phyloP scores from a whole-genome alignment of 2,797 vertebrate genomes.

The Enteromius unitaeniatus region DNA sequence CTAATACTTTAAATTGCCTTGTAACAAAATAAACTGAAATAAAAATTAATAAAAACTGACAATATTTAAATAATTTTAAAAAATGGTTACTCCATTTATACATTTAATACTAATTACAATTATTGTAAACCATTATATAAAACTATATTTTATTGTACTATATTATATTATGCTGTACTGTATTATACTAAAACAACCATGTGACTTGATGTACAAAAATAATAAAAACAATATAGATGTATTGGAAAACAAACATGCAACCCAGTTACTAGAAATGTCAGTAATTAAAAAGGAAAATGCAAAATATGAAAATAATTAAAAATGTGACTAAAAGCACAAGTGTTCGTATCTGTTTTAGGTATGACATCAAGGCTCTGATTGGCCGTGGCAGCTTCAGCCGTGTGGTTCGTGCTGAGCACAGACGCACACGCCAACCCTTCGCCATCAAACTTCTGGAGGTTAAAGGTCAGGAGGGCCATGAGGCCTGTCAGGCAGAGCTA shows the following conservation, averaged over 20 bases:
- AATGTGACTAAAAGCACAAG: neutral
- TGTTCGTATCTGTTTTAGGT: slow-evolving; percentile 64
- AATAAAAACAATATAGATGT: no score
- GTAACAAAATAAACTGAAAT: neutral
- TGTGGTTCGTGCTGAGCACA: slow-evolving; percentile 73
- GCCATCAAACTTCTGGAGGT: slow-evolving; percentile 79
- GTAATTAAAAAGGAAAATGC: neutral
- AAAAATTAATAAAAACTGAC: neutral
- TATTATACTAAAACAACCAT: no score
- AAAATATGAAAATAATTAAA: neutral
- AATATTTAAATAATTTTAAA: neutral
- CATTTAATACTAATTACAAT: neutral
- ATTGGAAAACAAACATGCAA: neutral
- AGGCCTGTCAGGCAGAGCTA: slow-evolving; percentile 72
- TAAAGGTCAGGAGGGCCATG: slow-evolving; percentile 64
- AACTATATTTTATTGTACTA: neutral
- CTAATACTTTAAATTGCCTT: neutral
- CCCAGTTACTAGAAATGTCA: neutral
- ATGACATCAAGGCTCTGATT: slow-evolving; percentile 78
- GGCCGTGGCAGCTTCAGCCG: slow-evolving; percentile 75
- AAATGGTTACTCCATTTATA: neutral
- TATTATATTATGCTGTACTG: no score
- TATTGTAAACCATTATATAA: neutral
- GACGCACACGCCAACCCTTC: slow-evolving; percentile 69
- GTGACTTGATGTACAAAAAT: no score